These are phyloP conservation scores for Helostoma temminkii DNA, from an alignment of 2,797 vertebrate genomes.

Conservation along the genomic window DNA sequence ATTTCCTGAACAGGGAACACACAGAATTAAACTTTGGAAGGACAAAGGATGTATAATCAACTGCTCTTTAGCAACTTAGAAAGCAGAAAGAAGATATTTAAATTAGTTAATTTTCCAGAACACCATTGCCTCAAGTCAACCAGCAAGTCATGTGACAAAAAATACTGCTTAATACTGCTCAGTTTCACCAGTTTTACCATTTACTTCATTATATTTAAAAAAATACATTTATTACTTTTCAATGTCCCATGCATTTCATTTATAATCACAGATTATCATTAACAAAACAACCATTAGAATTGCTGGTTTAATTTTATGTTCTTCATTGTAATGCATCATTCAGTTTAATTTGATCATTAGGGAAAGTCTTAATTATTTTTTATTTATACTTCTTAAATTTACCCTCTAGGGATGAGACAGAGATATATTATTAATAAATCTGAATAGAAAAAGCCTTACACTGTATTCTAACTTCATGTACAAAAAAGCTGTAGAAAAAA, in stretches of 20 bases:
- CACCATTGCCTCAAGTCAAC: constrained; percentile 5
- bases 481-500: too few species aligned
- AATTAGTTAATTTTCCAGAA: constrained; percentile 20
- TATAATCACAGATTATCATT: neutral
- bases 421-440: too few species aligned
- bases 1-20: constrained; percentile 57
- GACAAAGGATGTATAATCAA: constrained; percentile 41
- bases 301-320: constrained; percentile 8
- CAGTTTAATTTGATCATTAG: neutral
- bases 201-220: constrained; percentile 11
- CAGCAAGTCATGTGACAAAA: constrained; percentile 28
- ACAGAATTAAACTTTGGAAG: constrained; percentile 18
- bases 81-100: constrained; percentile 39
- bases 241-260: constrained; percentile 39
- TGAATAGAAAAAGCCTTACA: too few species aligned
- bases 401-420: too few species aligned
- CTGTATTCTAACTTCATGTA: too few species aligned
- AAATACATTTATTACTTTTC: neutral
- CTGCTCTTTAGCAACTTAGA: constrained; percentile 16
- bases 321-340: neutral
- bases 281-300: neutral
- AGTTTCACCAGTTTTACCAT: constrained; percentile 3
- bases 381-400: too few species aligned
- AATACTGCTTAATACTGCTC: constrained; percentile 2
- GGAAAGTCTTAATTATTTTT: too few species aligned